Conservation (phyloP, 1,140 invertebrate species). For the Uloborus diversus region DNA sequence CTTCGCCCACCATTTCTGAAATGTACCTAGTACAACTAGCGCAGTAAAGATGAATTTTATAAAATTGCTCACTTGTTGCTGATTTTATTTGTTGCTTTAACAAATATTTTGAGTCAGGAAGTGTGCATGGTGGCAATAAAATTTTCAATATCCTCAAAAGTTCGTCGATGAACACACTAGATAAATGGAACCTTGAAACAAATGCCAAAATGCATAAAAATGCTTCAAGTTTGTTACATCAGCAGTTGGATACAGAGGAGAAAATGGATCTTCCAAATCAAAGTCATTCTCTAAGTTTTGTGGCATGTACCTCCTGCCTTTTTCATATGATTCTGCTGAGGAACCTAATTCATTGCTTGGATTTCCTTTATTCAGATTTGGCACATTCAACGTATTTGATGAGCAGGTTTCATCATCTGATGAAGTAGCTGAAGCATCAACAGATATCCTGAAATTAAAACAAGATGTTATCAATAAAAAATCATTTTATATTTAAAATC, state of each 20-base stretch:
- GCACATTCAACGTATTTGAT: no score
- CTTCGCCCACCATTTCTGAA: not conserved
- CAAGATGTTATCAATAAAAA: no score
- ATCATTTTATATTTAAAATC: no score
- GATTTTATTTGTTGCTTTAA: not conserved
- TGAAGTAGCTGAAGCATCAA: no score
- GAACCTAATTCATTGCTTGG: no score
- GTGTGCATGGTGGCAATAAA: not conserved
- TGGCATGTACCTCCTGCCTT: no score
- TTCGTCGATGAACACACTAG: not conserved
- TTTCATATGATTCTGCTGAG: no score
- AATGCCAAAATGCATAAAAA: not conserved
- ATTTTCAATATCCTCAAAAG: not conserved
- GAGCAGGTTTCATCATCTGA: no score
- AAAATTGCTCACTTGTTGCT: not conserved
- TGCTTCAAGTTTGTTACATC: slow-evolving; percentile 5
- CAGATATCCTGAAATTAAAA: no score
- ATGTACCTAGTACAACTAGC: not conserved
- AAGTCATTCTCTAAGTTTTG: no score
- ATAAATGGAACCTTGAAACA: no score
- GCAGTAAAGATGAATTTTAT: slow-evolving; percentile 6
- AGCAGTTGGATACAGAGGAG: slow-evolving; percentile 3
- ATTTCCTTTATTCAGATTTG: no score
- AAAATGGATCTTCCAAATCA: not conserved
- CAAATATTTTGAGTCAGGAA: not conserved